Percentiles rank a stretch among this genome's conserved stretches.
phyloP scores from a whole-genome alignment of 2,113 vertebrate species.

The Piprites chloris region DNA sequence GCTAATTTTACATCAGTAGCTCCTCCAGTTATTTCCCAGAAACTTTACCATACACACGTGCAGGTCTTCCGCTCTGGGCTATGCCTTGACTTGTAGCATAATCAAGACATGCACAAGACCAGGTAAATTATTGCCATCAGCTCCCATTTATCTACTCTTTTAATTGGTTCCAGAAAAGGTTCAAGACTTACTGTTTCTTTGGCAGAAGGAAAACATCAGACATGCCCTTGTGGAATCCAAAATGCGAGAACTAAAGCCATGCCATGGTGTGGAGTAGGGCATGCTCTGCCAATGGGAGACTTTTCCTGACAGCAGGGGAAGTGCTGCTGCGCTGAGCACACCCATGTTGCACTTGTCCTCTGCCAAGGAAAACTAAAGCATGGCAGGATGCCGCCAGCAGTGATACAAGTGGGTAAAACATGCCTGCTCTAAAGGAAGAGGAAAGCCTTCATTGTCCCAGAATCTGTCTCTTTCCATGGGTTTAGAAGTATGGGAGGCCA shows the following conservation, averaged over 20 bases:
- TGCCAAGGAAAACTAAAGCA: not conserved
- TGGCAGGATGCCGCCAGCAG: not conserved
- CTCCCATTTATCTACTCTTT: conserved; percentile 22
- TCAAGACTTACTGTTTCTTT: conserved; percentile 24
- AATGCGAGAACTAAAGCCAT: rapidly evolving
- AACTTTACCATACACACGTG: not conserved
- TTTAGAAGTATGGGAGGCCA: not conserved
- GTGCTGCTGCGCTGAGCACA: not conserved
- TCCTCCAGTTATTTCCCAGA: not conserved
- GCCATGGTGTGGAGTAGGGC: rapidly evolving
- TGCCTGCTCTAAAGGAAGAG: not conserved
- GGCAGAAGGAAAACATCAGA: conserved; percentile 14
- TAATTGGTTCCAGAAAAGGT: conserved; percentile 39
- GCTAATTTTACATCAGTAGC: not conserved
- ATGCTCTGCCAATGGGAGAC: rapidly evolving
- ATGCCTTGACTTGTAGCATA: conserved; percentile 33
- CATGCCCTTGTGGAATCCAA: not conserved
- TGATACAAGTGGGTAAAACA: not conserved
- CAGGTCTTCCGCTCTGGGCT: not conserved
- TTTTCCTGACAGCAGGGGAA: not conserved
- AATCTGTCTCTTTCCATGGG: not conserved
- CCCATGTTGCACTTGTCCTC: not conserved
- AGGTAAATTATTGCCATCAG: conserved; percentile 13
- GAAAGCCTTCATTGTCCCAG: not conserved
- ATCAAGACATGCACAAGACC: conserved; percentile 22